Percentiles rank a stretch among this genome's conserved stretches.
Conservation (phyloP, 1,140 invertebrate species). For the Zaprionus kolodkinae region DNA sequence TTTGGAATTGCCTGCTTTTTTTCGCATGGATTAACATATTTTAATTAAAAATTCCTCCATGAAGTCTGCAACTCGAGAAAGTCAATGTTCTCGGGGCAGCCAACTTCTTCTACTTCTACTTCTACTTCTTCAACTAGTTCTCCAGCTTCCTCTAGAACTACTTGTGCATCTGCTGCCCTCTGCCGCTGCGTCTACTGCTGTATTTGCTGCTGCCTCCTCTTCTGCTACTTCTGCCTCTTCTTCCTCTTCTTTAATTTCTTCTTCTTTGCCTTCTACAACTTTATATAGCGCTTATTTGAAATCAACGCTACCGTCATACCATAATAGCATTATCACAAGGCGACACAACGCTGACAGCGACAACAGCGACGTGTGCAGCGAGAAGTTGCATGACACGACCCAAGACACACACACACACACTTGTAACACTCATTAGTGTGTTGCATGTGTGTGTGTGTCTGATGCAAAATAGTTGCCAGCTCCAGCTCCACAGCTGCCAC, state of each 20-base stretch:
- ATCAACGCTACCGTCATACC: conserved; percentile 45
- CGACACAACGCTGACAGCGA: conserved; percentile 31
- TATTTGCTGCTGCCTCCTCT: background rate
- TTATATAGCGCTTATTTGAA: conserved; percentile 22
- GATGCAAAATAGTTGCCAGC: conserved; percentile 79
- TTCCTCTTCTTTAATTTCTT: background rate
- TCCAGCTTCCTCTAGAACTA: background rate
- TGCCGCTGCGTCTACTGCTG: background rate
- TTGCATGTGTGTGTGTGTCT: conserved; percentile 23
- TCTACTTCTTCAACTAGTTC: background rate
- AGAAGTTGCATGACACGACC: conserved; percentile 47
- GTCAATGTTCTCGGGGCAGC: conserved; percentile 41
- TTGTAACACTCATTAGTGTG: conserved; percentile 48
- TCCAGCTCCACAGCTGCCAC: conserved; percentile 55
- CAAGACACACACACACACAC: conserved; percentile 39
- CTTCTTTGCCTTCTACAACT: background rate
- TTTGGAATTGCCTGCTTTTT: conserved; percentile 13
- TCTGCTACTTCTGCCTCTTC: background rate
- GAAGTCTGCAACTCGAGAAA: conserved; percentile 19
- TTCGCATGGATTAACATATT: conserved; percentile 44
- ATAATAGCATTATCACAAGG: conserved; percentile 61
- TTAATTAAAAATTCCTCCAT: conserved; percentile 38
- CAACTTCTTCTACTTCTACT: background rate
- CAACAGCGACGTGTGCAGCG: conserved; percentile 32
- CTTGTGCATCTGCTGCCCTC: background rate